phyloP scores from a whole-genome alignment of 1,140 invertebrate genomes.

The Trichonephila clavata region DNA sequence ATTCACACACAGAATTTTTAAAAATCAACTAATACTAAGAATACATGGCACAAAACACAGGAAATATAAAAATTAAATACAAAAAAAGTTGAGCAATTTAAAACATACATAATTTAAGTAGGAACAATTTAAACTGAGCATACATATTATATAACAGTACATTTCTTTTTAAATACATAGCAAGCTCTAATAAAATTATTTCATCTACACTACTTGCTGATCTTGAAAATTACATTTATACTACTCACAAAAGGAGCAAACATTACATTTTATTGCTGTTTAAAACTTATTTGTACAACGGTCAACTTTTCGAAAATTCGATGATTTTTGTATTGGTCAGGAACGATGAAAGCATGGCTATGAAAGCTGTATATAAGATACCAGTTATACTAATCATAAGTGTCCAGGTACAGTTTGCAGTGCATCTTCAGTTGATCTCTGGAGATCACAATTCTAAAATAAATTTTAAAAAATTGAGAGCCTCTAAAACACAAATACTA shows the following conservation, averaged over 20 bases:
- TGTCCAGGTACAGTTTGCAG: slow-evolving; percentile 77
- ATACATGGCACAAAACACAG: slow-evolving; percentile 13
- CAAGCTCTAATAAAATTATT: background rate
- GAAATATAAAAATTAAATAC: slow-evolving; percentile 17
- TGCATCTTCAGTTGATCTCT: slow-evolving; percentile 75
- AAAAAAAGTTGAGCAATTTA: slow-evolving; percentile 11
- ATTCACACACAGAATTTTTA: background rate
- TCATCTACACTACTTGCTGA: background rate
- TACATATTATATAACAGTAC: background rate
- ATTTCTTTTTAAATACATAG: background rate
- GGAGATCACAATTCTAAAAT: slow-evolving; percentile 76
- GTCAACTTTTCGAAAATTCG: background rate
- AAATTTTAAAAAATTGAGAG: slow-evolving; percentile 9
- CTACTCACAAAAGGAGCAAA: background rate
- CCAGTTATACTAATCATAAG: slow-evolving; percentile 19
- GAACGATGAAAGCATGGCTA: background rate
- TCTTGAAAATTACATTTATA: background rate
- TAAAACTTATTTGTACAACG: slow-evolving; percentile 12
- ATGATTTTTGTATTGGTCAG: background rate
- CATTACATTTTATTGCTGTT: background rate
- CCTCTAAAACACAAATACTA: background rate
- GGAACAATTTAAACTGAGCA: background rate
- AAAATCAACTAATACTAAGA: background rate
- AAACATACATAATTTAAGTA: background rate
- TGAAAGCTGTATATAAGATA: background rate